Percentiles rank a stretch among this genome's conserved stretches.
These are phyloP conservation scores for Sciurus carolinensis DNA, from an alignment of 2,797 vertebrate genomes.

Conservation along the genomic window DNA sequence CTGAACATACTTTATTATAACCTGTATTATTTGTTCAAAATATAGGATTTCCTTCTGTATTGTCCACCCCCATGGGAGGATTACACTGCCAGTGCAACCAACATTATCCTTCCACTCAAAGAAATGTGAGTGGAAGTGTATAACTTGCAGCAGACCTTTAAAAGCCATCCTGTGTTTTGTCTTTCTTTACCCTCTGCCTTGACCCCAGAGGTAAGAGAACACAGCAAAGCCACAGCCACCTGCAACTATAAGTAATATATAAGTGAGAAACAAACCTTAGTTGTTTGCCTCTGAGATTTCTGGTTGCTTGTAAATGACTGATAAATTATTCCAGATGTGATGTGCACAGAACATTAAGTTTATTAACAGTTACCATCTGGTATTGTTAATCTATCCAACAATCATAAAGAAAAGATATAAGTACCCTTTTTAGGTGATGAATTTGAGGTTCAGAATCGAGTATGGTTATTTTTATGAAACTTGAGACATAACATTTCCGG, in stretches of 20 bases:
- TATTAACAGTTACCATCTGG: conserved; percentile 36
- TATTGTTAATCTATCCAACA: conserved; percentile 24
- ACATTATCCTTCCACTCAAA: not conserved
- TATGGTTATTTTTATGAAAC: conserved; percentile 29
- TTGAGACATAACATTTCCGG: not conserved
- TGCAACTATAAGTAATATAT: not conserved
- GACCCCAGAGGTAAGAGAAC: not conserved
- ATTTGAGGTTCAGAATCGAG: not conserved
- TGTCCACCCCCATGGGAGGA: not conserved
- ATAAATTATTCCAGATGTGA: not conserved
- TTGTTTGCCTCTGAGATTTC: not conserved
- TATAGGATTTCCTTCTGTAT: not conserved
- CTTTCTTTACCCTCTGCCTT: not conserved
- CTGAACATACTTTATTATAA: not conserved
- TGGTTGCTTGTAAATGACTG: not conserved
- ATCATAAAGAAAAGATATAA: conserved; percentile 12
- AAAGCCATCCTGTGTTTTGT: not conserved
- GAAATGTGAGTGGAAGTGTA: not conserved
- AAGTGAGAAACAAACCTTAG: not conserved
- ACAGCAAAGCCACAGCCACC: not conserved
- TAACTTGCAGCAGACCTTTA: not conserved
- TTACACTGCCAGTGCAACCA: not conserved
- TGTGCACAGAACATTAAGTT: not conserved
- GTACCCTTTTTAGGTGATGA: not conserved
- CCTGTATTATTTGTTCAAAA: not conserved